Base-by-base conservation (phyloP, 2,113 vertebrate species). In the Columba janthina region DNA sequence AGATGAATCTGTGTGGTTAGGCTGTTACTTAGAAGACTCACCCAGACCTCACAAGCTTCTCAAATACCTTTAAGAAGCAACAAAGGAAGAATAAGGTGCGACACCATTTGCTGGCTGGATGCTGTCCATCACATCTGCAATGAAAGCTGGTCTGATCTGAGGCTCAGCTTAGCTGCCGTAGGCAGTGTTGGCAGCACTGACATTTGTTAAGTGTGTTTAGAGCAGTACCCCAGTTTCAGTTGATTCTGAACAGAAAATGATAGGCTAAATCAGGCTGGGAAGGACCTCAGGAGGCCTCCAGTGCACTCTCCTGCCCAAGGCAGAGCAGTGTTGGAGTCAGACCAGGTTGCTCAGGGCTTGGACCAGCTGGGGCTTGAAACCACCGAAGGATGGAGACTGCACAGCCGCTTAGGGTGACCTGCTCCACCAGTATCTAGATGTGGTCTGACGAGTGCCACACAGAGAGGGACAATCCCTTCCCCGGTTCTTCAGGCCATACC, bases 1-100 rank as follows among this genome's bases (percentile, higher is more conserved):
- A 82, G 58, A 80, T 14, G 44, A 89, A 32, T 46, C n/a, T 72
- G 78, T 48, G 86, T 77, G 51, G 34, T 61, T 94, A 74, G 36
- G n/a, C 83, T 83, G 89, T 83, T 91, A 36, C 42, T 77, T 86
- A 53, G 85, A 94, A 91, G 66, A 74, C 34, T 85, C 20, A 19
- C 36, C 4, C 62, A 85, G 74, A 64, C 25, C 62, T 92, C 66
- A 67, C 40, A 75, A 91, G 34, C 42, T 73, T 85, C 50, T 70
- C 67, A 77, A 89, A 73, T 44, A 60, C 29, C 53, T 89, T 93
- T 62, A 51, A 60, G 84, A 93, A 93, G 19, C 1, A 1, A 46
- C 28, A 53, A 32, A 44, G 6, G 46, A 84, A 72, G 81, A 85
- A 72, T 54, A 83, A 93, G 7, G 5, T 76, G 11, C 40, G 71